Percentiles rank a stretch among this genome's conserved stretches.
These are phyloP conservation scores for Flexamia atlantica DNA, from an alignment of 2,888 invertebrate genomes.

Conservation along the genomic window DNA sequence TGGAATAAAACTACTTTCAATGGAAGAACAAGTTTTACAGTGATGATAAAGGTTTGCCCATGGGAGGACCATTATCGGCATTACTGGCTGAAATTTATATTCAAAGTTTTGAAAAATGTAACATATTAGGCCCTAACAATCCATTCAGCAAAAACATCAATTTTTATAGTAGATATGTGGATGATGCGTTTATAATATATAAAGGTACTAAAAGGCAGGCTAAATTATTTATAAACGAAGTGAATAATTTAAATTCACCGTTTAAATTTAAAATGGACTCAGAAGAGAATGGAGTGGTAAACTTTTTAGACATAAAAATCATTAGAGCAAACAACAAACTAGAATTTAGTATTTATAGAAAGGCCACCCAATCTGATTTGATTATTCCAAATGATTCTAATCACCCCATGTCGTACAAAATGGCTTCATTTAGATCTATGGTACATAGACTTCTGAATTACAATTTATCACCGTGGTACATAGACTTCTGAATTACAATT, in stretches of 20 bases:
- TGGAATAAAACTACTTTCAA: neutral
- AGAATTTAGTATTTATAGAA: neutral
- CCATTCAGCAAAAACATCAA: neutral
- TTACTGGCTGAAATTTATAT: constrained; percentile 16
- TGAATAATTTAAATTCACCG: neutral
- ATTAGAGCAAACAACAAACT: neutral
- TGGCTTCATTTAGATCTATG: constrained; percentile 2
- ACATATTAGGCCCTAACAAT: neutral
- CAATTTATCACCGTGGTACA: neutral
- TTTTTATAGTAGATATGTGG: constrained; percentile 27
- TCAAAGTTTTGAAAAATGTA: neutral
- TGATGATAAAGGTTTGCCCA: neutral
- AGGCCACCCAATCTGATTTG: neutral
- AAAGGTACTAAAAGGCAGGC: neutral
- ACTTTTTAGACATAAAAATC: neutral
- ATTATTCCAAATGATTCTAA: neutral
- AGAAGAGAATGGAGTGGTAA: neutral
- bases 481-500: neutral
- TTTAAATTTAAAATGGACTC: neutral
- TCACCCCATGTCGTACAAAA: neutral
- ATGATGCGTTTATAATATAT: neutral
- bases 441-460: neutral
- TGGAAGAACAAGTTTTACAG: constrained; percentile 2
- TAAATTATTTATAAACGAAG: neutral
- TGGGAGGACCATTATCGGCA: constrained; percentile 5